Conservation (phyloP, 2,797 vertebrate species). For the Microctenopoma stevenorrisi region DNA sequence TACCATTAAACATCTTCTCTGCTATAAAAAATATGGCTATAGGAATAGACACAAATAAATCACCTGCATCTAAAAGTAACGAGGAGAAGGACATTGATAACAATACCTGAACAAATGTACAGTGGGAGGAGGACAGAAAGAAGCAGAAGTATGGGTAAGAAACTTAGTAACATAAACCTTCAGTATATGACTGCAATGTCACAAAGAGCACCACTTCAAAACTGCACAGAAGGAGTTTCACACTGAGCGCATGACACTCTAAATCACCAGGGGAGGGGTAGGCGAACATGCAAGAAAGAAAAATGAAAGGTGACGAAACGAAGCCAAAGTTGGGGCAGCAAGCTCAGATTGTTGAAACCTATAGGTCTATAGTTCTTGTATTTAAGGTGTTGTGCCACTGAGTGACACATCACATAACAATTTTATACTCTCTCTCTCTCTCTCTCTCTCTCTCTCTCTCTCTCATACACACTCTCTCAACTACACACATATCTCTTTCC, state of each 20-base stretch:
- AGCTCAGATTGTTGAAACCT: constrained; percentile 12
- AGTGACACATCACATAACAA: constrained; percentile 18
- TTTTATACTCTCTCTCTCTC: too few species aligned
- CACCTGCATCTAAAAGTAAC: constrained; percentile 22
- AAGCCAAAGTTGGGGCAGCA: background rate
- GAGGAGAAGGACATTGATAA: constrained; percentile 2
- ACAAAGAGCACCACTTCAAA: too few species aligned
- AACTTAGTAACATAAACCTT: too few species aligned
- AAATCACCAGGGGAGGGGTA: constrained; percentile 18
- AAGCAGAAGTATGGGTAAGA: too few species aligned
- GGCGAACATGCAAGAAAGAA: constrained; percentile 7
- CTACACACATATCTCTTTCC: too few species aligned
- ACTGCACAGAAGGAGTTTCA: background rate
- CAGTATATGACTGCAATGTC: too few species aligned
- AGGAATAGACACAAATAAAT: constrained; percentile 1
- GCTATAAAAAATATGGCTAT: constrained; percentile 14
- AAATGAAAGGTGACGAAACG: constrained; percentile 22
- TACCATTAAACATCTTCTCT: constrained; percentile 26
- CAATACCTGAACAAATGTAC: background rate
- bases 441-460: too few species aligned
- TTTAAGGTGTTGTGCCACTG: background rate
- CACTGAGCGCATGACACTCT: constrained; percentile 23
- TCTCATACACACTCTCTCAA: too few species aligned
- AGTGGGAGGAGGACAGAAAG: too few species aligned
- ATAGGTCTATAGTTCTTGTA: constrained; percentile 1